Conservation (phyloP, 2,888 invertebrate genomes). For the Stenolophus ochropezus region DNA sequence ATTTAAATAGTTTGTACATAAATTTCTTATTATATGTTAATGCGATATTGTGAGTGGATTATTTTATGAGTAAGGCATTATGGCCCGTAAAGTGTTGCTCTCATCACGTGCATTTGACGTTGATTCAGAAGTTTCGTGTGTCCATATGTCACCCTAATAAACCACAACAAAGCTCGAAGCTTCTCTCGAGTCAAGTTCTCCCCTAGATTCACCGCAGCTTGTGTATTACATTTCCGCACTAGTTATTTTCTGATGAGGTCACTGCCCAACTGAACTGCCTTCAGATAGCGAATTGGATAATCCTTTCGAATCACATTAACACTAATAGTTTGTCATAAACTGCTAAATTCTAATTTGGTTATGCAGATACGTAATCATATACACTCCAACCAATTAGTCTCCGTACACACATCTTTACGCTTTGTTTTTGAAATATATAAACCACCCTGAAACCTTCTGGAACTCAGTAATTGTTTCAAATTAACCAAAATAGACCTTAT, state of each 20-base stretch:
- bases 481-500: too few species aligned
- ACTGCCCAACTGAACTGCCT: neutral
- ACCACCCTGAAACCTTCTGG: too few species aligned
- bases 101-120: conserved; percentile 35
- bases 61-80: neutral
- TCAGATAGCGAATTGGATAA: neutral
- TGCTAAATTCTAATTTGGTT: too few species aligned
- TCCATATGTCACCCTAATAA: conserved; percentile 56
- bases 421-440: too few species aligned
- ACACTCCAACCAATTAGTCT: too few species aligned
- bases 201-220: conserved; percentile 13
- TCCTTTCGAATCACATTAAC: neutral
- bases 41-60: neutral
- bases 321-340: neutral
- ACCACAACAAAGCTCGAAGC: conserved; percentile 54
- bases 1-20: neutral
- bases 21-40: neutral
- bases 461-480: too few species aligned
- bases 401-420: too few species aligned
- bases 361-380: too few species aligned
- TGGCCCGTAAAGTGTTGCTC: neutral
- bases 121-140: conserved; percentile 44
- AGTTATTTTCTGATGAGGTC: neutral
- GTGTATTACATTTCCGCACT: conserved; percentile 16
- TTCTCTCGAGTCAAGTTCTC: neutral